Conservation (phyloP, 2,113 vertebrate species). For the Myocastor coypus region DNA sequence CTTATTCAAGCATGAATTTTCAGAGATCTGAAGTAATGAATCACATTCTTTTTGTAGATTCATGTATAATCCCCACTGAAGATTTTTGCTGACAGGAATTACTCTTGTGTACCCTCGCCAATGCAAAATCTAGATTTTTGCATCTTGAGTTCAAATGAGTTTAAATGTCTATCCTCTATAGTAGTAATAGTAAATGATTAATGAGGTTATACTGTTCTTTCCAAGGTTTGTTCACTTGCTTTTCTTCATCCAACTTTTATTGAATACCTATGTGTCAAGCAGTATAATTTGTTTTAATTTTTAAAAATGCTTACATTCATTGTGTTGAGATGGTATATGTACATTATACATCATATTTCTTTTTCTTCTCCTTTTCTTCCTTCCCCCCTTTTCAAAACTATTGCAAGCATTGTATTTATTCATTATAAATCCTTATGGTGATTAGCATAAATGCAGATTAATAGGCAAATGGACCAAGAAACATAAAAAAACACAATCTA, state of each 20-base stretch:
- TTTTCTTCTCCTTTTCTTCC: too few relatives aligned
- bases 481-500: background rate
- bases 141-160: background rate
- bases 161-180: background rate
- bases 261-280: slow-evolving; percentile 3
- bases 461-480: background rate
- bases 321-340: background rate
- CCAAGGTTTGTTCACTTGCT: background rate
- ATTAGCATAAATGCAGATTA: background rate
- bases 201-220: background rate
- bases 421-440: background rate
- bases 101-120: background rate
- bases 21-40: slow-evolving; percentile 8
- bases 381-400: background rate
- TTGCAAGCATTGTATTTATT: background rate
- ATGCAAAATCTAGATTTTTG: background rate
- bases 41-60: slow-evolving; percentile 17
- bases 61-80: background rate
- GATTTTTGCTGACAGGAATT: background rate
- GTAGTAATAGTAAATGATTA: slow-evolving; percentile 15
- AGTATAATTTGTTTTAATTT: background rate
- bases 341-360: background rate
- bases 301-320: background rate
- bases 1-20: slow-evolving; percentile 34
- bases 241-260: slow-evolving; percentile 13